These are phyloP conservation scores for Gallinago nigripennis DNA, from an alignment of 2,797 vertebrate genomes.

Conservation along the genomic window DNA sequence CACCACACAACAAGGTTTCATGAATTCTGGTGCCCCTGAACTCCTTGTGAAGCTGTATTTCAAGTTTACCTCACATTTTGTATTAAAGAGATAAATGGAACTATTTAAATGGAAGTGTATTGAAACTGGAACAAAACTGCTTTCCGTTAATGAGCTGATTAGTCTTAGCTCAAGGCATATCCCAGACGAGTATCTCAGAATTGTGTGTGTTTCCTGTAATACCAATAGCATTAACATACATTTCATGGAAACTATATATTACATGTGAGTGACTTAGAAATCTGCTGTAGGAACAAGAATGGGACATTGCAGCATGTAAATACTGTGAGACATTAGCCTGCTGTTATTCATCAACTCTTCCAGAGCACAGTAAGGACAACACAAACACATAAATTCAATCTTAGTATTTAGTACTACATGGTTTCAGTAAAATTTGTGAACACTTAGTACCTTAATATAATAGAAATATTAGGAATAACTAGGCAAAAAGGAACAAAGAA, in stretches of 20 bases:
- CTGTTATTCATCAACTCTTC: not conserved
- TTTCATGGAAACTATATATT: not conserved
- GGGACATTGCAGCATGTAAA: not conserved
- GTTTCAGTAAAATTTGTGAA: not conserved
- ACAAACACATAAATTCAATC: not conserved
- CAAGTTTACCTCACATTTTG: not conserved
- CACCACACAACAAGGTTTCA: not conserved
- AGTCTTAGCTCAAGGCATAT: not conserved
- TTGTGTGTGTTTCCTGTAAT: not conserved
- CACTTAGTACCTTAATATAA: not conserved
- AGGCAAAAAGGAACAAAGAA: not conserved
- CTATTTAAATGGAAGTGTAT: not conserved
- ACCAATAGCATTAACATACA: not conserved
- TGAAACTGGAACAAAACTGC: not conserved
- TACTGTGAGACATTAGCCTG: not conserved
- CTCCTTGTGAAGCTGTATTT: not conserved
- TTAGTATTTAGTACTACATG: not conserved
- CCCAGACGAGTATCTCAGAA: not conserved
- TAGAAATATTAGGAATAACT: not conserved
- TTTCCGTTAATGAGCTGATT: not conserved
- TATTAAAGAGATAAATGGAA: not conserved
- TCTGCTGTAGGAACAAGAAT: not conserved
- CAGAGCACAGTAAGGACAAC: not conserved
- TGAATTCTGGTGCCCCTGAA: not conserved
- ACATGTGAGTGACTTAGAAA: not conserved